Percentiles rank a stretch among this genome's conserved stretches.
These are phyloP conservation scores for Catagonus wagneri DNA, from an alignment of 2,113 vertebrate genomes.

Conservation along the genomic window DNA sequence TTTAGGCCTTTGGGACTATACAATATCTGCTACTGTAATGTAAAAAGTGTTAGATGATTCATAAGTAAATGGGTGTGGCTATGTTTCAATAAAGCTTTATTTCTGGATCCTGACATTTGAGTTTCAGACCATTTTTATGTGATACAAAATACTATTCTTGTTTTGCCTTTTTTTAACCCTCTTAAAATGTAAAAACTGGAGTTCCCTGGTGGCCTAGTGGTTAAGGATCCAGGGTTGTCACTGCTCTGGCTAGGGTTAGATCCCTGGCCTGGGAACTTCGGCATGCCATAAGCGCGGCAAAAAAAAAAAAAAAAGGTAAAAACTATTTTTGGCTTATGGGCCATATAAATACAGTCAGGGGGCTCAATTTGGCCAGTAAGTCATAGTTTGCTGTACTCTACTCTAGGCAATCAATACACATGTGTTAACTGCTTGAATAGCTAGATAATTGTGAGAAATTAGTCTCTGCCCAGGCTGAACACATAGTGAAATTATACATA, in stretches of 20 bases:
- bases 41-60: background rate
- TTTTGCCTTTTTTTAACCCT: background rate
- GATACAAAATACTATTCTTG: background rate
- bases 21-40: background rate
- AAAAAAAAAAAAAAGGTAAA: background rate
- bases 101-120: background rate
- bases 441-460: conserved; percentile 41
- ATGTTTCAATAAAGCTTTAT: background rate
- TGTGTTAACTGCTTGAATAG: conserved; percentile 3
- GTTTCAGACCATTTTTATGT: conserved; percentile 29
- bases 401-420: background rate
- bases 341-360: background rate
- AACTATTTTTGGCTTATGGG: background rate
- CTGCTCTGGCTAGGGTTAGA: no score
- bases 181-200: background rate
- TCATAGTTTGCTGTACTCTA: background rate
- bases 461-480: conserved; percentile 1
- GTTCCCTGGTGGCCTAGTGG: no score
- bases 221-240: no score
- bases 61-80: background rate
- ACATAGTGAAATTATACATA: background rate
- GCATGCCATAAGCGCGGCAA: no score
- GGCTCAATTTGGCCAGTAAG: background rate
- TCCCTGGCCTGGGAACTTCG: no score
- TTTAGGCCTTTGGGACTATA: background rate